Evolutionary conservation across 1,140 invertebrate species (phyloP), one percentile per base, ranked within the genome.

Genomic region (Odontomachus brunneus): DNA sequence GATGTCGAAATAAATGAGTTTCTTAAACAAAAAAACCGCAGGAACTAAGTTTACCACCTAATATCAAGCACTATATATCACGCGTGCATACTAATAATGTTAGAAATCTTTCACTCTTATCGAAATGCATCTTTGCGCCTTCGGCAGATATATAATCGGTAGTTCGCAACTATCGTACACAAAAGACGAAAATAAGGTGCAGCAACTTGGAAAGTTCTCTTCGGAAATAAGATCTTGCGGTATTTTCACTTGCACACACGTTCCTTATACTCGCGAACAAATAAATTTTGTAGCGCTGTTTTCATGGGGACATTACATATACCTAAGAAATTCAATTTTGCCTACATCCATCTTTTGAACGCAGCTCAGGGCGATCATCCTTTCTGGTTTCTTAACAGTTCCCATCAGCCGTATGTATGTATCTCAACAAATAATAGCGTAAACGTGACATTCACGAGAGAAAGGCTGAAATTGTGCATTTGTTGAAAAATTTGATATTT

Each of bases 141-240:
- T n/a, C n/a, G n/a, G n/a, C n/a, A n/a, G n/a, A n/a, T 44, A 7
- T 44, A 11, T 11, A 44, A 44, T 11, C 0, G 38, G 9, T 7
- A 11, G 38, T 44, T 4, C 38, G 38, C 38, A 44, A 44, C 38
- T 4, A 44, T 44, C 38, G 38, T 7, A 1, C 15, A 24, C 15
- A 17, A 24, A 7, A 17, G 14, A 24, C 44, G 7, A 9, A 49
- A 66, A 22, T 19, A 19, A 19, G 19, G 9, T 3, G 22, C 38
- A 48, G 48, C 11, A 17, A 24, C 38, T 48, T 24, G 19, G 22
- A 67, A 15, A 24, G 15, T 73, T 26, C 12, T 12, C 33, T 24
- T 38, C 15, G 53, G 19, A 59, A 44, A 72, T 72, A 72, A 72
- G 38, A 59, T 59, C 53, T 24, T 17, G 22, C n/a, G 53, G 7